Conservation (phyloP, 2,888 invertebrate species). For the Clostera curtula region DNA sequence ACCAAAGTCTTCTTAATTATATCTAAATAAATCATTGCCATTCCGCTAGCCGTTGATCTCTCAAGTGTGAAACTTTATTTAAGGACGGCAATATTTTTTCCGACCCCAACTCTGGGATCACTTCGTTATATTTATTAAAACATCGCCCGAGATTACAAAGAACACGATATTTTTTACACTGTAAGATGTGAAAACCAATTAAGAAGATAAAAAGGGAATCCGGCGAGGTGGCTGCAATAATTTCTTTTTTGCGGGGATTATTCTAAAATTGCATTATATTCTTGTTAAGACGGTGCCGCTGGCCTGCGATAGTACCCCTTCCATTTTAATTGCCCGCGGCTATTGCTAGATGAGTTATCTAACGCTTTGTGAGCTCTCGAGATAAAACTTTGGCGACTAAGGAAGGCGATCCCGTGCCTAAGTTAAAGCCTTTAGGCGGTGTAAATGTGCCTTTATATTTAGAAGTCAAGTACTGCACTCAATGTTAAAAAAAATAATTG, state of each 20-base stretch:
- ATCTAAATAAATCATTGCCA: constrained; percentile 65
- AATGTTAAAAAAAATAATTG: too few species aligned
- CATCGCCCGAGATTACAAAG: constrained; percentile 74
- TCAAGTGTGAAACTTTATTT: constrained; percentile 73
- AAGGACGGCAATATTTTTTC: constrained; percentile 68
- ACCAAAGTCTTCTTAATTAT: constrained; percentile 56
- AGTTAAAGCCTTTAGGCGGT: neutral
- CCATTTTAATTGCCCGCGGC: constrained; percentile 72
- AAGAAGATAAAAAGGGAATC: constrained; percentile 75
- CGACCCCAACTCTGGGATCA: constrained; percentile 48
- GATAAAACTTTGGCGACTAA: constrained; percentile 59
- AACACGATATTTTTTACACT: constrained; percentile 74
- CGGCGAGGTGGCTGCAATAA: constrained; percentile 74
- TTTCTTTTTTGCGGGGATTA: constrained; percentile 75
- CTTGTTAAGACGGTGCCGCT: constrained; percentile 70
- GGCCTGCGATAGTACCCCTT: constrained; percentile 73
- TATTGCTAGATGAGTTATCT: constrained; percentile 73
- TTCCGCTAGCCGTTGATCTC: constrained; percentile 63
- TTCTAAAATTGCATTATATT: constrained; percentile 76
- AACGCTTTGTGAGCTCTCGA: constrained; percentile 49
- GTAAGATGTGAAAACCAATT: constrained; percentile 76
- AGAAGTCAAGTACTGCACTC: too few species aligned
- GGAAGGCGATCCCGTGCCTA: constrained; percentile 16
- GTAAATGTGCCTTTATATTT: too few species aligned
- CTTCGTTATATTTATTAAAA: constrained; percentile 76